Conservation (phyloP, 2,113 vertebrate species). For the Gadus macrocephalus region DNA sequence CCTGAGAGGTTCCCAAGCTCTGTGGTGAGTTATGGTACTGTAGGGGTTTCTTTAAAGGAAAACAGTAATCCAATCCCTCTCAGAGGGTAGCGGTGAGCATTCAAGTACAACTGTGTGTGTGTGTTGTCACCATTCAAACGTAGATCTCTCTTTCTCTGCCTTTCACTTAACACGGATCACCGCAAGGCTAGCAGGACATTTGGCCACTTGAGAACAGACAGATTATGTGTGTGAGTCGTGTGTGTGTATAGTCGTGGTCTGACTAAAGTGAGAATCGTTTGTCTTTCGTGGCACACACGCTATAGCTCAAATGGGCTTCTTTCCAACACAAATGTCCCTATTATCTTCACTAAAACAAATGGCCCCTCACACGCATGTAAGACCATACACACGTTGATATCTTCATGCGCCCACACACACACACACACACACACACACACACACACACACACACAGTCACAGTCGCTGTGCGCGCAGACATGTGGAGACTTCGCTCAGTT, state of each 20-base stretch:
- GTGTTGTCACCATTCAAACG: not conserved
- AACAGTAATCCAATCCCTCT: no score
- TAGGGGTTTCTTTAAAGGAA: no score
- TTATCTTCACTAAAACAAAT: no score
- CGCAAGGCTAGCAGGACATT: not conserved
- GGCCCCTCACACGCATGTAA: no score
- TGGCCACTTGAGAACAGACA: not conserved
- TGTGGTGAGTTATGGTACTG: no score
- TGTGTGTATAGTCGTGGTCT: not conserved
- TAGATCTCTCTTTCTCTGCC: not conserved
- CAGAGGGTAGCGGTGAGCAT: no score
- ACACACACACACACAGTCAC: no score
- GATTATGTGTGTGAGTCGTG: not conserved
- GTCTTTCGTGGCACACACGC: not conserved
- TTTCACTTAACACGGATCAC: not conserved
- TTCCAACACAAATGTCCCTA: not conserved
- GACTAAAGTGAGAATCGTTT: not conserved
- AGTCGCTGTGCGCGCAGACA: no score
- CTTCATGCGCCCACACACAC: not conserved
- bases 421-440: not conserved
- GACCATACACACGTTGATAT: not conserved
- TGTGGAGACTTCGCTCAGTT: no score
- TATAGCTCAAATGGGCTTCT: not conserved
- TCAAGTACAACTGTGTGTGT: not conserved
- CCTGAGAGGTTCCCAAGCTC: no score